These are phyloP conservation scores for Luperina nickerlii DNA, from an alignment of 2,888 invertebrate species.

Conservation along the genomic window DNA sequence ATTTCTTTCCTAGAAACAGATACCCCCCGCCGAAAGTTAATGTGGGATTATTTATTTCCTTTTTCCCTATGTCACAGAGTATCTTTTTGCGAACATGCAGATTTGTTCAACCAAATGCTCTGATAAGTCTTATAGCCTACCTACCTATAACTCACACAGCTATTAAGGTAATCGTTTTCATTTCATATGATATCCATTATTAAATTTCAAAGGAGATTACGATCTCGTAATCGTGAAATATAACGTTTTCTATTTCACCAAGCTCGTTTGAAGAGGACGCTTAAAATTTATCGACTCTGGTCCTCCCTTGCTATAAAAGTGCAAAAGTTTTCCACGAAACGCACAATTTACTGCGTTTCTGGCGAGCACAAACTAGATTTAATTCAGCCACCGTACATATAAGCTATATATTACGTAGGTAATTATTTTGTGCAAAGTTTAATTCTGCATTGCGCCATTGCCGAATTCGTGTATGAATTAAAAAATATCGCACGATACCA, in stretches of 20 bases:
- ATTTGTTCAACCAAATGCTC: slow-evolving; percentile 30
- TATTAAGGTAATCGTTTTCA: slow-evolving; percentile 75
- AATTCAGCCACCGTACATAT: slow-evolving; percentile 70
- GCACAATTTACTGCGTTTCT: slow-evolving; percentile 79
- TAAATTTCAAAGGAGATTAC: slow-evolving; percentile 84
- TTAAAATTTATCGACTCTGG: slow-evolving; percentile 81
- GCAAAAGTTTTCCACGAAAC: slow-evolving; percentile 80
- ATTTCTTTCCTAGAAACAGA: slow-evolving; percentile 64
- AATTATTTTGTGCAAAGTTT: slow-evolving; percentile 79
- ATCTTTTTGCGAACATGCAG: slow-evolving; percentile 26
- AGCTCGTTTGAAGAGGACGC: slow-evolving; percentile 79
- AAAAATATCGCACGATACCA: slow-evolving; percentile 71
- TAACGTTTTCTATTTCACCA: slow-evolving; percentile 79
- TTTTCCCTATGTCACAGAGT: slow-evolving; percentile 34
- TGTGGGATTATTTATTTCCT: slow-evolving; percentile 57
- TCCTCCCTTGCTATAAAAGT: slow-evolving; percentile 80
- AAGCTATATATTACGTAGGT: slow-evolving; percentile 69
- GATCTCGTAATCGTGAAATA: slow-evolving; percentile 83
- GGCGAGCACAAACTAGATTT: slow-evolving; percentile 74
- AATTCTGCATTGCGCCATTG: slow-evolving; percentile 82
- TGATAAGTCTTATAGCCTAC: slow-evolving; percentile 26
- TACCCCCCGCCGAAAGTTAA: slow-evolving; percentile 59
- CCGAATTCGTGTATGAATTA: slow-evolving; percentile 74
- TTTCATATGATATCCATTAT: slow-evolving; percentile 80
- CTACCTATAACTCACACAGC: slow-evolving; percentile 42